Evolutionary conservation across 2,888 invertebrate species (phyloP).

Genomic region (Nematopogon swammerdamellus): DNA sequence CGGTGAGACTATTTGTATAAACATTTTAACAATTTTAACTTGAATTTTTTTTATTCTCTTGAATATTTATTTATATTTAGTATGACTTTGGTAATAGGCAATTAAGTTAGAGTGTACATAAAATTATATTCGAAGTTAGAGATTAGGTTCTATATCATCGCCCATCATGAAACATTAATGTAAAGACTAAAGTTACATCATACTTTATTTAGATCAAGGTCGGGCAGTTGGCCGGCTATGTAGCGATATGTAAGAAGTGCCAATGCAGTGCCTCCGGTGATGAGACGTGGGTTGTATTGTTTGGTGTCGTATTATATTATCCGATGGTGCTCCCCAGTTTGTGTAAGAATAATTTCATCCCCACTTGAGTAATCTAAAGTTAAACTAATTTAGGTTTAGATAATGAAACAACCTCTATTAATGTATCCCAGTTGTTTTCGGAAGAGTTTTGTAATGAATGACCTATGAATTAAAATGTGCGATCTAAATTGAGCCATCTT

Average conservation of each 20-base stretch:
- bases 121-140: not conserved
- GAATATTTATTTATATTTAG: not conserved
- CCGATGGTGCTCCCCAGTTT: not conserved
- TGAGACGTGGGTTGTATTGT: too few species aligned
- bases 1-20: not conserved
- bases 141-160: not conserved
- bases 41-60: not conserved
- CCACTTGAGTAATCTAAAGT: not conserved
- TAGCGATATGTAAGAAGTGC: too few species aligned
- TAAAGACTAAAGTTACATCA: too few species aligned
- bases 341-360: not conserved
- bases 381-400: not conserved
- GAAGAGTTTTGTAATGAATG: too few species aligned
- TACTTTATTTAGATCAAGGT: too few species aligned
- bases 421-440: not conserved
- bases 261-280: not conserved
- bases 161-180: too few species aligned
- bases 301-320: not conserved
- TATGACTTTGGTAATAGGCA: not conserved
- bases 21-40: not conserved
- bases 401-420: not conserved
- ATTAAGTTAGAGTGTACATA: not conserved
- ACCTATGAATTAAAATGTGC: too few species aligned
- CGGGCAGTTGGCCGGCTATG: too few species aligned
- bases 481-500: too few species aligned